Percentiles rank a stretch among this genome's conserved stretches.
Evolutionary conservation across 2,113 vertebrate species (phyloP).

Genomic region (Sarotherodon lohbergeri): DNA sequence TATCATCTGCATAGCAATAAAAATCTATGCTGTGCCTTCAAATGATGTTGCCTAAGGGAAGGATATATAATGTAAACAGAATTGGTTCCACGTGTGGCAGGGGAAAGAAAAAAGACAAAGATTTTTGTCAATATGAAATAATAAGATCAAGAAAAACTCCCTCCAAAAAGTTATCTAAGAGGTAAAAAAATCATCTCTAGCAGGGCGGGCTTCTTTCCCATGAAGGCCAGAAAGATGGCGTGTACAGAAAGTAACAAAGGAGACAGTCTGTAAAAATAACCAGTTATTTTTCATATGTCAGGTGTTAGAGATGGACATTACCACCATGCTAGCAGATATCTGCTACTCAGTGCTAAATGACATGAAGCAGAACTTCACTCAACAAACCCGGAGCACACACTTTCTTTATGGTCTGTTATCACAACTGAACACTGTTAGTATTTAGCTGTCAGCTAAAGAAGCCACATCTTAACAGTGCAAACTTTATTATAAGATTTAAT

Average conservation of each 20-base stretch:
- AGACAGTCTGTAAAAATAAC: neutral
- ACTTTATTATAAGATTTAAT: neutral
- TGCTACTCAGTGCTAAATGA: neutral
- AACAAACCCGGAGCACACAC: neutral
- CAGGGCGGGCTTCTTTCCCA: neutral
- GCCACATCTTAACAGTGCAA: neutral
- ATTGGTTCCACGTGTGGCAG: neutral
- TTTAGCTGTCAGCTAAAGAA: neutral
- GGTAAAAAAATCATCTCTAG: rapidly evolving
- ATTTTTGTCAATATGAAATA: neutral
- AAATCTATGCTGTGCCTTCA: neutral
- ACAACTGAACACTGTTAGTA: neutral
- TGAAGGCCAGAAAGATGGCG: neutral
- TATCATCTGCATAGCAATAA: neutral
- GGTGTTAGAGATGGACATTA: neutral
- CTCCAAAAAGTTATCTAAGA: neutral
- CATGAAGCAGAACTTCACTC: neutral
- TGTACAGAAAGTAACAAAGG: neutral
- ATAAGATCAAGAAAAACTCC: neutral
- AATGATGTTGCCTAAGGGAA: neutral
- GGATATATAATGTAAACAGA: no score
- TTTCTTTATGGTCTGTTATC: neutral
- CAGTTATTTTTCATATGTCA: neutral
- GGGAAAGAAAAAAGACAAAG: neutral
- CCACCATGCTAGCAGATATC: neutral